A percentile compares a stretch with the other conserved stretches of the same genome.
These are phyloP conservation scores for Archips xylosteana DNA, from an alignment of 2,888 invertebrate species.

Conservation along the genomic window DNA sequence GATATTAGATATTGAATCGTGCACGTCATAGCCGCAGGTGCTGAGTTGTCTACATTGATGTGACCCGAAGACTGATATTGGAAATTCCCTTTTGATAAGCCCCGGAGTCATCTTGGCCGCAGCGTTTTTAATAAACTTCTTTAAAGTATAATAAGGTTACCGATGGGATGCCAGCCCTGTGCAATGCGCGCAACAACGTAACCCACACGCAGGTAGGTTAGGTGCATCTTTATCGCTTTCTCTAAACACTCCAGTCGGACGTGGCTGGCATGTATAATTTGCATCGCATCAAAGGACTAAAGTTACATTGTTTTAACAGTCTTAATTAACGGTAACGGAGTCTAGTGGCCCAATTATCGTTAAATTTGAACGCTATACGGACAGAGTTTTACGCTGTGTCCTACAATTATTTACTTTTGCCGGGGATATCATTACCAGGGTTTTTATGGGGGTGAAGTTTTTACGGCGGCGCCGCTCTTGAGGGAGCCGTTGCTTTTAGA, in stretches of 20 bases:
- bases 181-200: conserved; percentile 3
- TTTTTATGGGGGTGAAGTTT: conserved; percentile 69
- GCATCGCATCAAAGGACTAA: conserved; percentile 53
- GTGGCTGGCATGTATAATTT: conserved; percentile 55
- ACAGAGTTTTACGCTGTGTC: conserved; percentile 59
- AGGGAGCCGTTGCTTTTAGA: conserved; percentile 47
- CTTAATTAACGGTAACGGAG: conserved; percentile 64
- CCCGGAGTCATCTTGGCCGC: not conserved
- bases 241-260: conserved; percentile 45
- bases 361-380: conserved; percentile 55
- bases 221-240: conserved; percentile 46
- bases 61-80: not conserved
- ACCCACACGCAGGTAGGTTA: conserved; percentile 22
- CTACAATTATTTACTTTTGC: conserved; percentile 68
- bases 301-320: conserved; percentile 55
- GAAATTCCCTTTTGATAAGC: not conserved
- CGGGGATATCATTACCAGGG: conserved; percentile 67
- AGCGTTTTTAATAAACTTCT: not conserved
- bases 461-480: conserved; percentile 60
- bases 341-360: conserved; percentile 57
- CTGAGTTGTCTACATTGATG: conserved; percentile 6
- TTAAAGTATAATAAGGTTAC: not conserved
- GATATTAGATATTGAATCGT: conserved; percentile 1
- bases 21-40: not conserved
- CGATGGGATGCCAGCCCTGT: not conserved